phyloP scores from a whole-genome alignment of 2,797 vertebrate species.

The Argya squamiceps region DNA sequence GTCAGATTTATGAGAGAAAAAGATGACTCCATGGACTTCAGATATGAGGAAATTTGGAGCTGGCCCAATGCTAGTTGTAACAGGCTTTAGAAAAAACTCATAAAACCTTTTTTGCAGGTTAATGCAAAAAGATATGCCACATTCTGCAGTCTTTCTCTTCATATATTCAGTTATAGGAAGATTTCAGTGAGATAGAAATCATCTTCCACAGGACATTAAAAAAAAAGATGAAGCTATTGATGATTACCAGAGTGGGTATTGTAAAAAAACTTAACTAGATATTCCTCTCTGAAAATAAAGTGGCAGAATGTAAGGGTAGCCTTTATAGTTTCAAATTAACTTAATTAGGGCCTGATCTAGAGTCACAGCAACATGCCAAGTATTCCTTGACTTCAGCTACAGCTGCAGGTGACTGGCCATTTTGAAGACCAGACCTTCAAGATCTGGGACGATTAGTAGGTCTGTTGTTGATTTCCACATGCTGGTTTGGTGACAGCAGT shows the following conservation, averaged over 20 bases:
- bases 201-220: neutral
- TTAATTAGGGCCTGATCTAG: neutral
- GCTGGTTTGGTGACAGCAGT: neutral
- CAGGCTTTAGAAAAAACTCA: neutral
- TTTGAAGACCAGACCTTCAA: neutral
- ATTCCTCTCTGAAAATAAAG: neutral
- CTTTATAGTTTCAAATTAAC: conserved; percentile 6
- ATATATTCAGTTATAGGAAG: neutral
- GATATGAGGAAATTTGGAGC: neutral
- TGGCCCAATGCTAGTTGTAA: neutral
- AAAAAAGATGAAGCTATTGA: neutral
- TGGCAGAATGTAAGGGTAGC: neutral
- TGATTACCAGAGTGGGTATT: neutral
- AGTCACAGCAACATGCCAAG: neutral
- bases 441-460: neutral
- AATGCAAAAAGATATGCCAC: neutral
- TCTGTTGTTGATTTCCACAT: neutral
- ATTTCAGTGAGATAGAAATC: neutral
- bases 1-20: neutral
- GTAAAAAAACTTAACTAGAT: neutral
- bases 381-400: neutral
- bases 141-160: neutral
- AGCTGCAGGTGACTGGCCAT: neutral
- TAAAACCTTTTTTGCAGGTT: neutral
- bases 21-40: neutral